phyloP scores from a whole-genome alignment of 2,113 vertebrate species.

The Sinocyclocheilus maitianheensis region DNA sequence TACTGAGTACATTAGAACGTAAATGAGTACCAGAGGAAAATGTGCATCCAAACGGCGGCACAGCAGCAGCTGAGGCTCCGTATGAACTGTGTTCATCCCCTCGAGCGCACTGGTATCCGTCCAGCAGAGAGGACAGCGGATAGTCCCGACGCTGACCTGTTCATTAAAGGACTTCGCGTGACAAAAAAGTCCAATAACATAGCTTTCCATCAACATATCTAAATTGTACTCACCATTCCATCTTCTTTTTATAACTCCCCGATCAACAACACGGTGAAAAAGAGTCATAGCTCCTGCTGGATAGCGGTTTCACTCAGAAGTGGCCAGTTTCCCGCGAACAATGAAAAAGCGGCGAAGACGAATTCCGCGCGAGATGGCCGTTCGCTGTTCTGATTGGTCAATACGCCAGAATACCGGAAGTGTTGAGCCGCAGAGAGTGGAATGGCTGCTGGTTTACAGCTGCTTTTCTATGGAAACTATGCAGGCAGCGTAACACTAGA shows the following conservation, averaged over 20 bases:
- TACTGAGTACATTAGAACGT: not conserved
- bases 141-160: constrained; percentile 69
- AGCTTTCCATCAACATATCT: too few species aligned
- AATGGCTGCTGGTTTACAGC: not conserved
- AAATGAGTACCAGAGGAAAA: constrained; percentile 84
- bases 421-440: not conserved
- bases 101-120: constrained; percentile 78
- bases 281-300: constrained; percentile 58
- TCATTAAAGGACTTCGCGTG: not conserved
- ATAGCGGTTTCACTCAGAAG: not conserved
- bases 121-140: constrained; percentile 82
- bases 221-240: constrained; percentile 68
- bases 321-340: constrained; percentile 72
- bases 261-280: constrained; percentile 73
- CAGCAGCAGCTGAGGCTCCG: constrained; percentile 79
- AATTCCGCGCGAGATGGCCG: constrained; percentile 74
- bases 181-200: not conserved
- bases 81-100: constrained; percentile 87
- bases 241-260: constrained; percentile 65
- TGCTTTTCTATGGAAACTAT: not conserved
- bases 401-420: not conserved
- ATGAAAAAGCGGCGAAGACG: not conserved
- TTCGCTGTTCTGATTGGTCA: constrained; percentile 64
- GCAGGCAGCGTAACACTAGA: not conserved
- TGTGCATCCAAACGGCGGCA: constrained; percentile 91